A percentile compares a stretch with the other conserved stretches of the same genome.
Evolutionary conservation across 2,888 invertebrate species (phyloP).

Genomic region (Ectobius pallidus): DNA sequence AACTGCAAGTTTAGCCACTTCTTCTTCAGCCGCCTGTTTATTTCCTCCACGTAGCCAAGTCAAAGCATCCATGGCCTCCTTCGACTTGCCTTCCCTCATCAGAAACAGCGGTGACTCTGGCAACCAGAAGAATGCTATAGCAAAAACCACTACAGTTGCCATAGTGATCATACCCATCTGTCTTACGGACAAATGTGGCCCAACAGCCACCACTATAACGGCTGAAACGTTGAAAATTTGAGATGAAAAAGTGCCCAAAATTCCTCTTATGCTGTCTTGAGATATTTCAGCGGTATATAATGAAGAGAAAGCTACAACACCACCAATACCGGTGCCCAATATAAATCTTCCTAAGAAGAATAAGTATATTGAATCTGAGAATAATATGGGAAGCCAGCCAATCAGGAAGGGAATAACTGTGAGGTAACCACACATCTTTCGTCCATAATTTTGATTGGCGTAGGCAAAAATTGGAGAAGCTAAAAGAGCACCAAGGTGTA

Average conservation of each 20-base stretch:
- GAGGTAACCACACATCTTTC: background rate
- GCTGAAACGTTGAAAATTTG: background rate
- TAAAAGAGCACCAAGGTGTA: background rate
- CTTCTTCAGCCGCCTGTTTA: slow-evolving; percentile 47
- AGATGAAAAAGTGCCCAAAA: background rate
- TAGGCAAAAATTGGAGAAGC: background rate
- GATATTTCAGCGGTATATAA: background rate
- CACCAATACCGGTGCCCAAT: background rate
- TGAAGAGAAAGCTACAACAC: background rate
- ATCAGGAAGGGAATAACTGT: background rate
- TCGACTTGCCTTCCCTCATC: slow-evolving; percentile 54
- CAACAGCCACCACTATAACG: slow-evolving; percentile 48
- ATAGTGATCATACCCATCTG: slow-evolving; percentile 60
- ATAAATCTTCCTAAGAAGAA: background rate
- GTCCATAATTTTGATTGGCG: background rate
- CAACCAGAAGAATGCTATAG: slow-evolving; percentile 57
- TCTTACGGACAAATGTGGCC: slow-evolving; percentile 53
- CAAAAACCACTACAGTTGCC: slow-evolving; percentile 57
- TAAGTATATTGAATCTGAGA: background rate
- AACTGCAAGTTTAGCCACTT: slow-evolving; percentile 48
- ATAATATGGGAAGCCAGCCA: background rate
- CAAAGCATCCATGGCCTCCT: slow-evolving; percentile 55
- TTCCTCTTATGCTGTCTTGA: background rate
- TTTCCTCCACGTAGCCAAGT: slow-evolving; percentile 47
- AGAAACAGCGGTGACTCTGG: slow-evolving; percentile 67